Base-by-base conservation (phyloP, 2,113 vertebrate species). In the Azemiops feae region DNA sequence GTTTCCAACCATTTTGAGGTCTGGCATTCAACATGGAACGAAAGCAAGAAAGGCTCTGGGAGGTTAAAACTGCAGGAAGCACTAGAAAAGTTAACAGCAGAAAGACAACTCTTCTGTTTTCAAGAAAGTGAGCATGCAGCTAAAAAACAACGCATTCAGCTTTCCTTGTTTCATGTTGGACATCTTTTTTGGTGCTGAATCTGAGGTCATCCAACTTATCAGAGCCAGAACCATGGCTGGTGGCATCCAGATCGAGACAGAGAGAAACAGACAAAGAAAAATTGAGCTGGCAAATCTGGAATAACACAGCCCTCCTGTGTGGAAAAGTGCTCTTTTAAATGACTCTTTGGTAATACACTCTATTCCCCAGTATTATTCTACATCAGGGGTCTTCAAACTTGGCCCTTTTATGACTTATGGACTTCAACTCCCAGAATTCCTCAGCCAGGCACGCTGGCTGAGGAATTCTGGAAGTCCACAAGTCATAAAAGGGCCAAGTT, bases 101-200 rank as follows among this genome's bases (percentile, higher is more conserved):
- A 39, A 16, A 23, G 58, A 4, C 39, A 91, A 86, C 93, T 90
- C 95, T 93, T 91, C 95, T 94, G 43, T 86, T 91, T 91, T 86
- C 91, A 93, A 96, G 95, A 95, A 95, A 94, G 96, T 95, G 95
- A 95, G 89, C 95, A 91, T 96, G 95, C 95, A 96, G 95, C 89
- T 93, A 0, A 43, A 10, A 22, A 92, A 96, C 96, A 96, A 95
- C 95, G 94, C 58, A 3, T 93, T 94, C 96, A 95, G 0, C 94
- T 97, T 88, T 92, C 93, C 95, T 91, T 43, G 64, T 10, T 69
- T 58, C 58, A 0, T 87, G 93, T 89, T 0, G 93, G 96, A 18
- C 95, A 25, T 69, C 10, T 93, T 1, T 50, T 2, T 94, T 96
- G 97, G 96, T 96, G 94, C 2, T 0, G 88, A 54, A 92, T 22